Conservation (phyloP, 1,140 invertebrate species). For the Eupristina koningsbergeri region DNA sequence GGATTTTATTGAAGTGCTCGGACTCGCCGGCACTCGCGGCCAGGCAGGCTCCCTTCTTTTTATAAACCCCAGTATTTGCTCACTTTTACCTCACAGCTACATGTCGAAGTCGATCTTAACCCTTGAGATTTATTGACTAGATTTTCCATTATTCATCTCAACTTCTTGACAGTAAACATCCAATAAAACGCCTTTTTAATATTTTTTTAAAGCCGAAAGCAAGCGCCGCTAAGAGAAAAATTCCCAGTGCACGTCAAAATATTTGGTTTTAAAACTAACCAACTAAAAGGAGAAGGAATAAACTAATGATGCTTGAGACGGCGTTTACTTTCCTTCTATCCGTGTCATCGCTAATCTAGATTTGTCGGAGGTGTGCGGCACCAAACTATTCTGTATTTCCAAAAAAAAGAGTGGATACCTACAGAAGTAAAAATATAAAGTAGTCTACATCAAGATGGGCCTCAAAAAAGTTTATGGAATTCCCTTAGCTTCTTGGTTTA, state of each 20-base stretch:
- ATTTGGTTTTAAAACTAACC: too few relatives aligned
- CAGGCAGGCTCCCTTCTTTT: background rate
- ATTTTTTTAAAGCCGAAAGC: background rate
- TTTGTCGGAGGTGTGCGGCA: too few relatives aligned
- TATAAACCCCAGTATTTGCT: background rate
- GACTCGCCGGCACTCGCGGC: background rate
- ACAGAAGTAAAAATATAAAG: background rate
- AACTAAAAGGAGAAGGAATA: too few relatives aligned
- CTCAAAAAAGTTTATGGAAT: background rate
- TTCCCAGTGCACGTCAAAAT: too few relatives aligned
- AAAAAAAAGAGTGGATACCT: too few relatives aligned
- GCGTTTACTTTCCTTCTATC: too few relatives aligned
- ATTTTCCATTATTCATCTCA: background rate
- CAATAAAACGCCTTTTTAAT: background rate
- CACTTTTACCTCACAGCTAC: background rate
- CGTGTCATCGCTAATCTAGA: too few relatives aligned
- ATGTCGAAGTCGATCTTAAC: background rate
- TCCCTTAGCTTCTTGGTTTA: background rate
- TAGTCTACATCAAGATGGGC: background rate
- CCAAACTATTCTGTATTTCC: too few relatives aligned
- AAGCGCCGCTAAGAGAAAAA: background rate
- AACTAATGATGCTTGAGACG: too few relatives aligned
- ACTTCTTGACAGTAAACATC: background rate
- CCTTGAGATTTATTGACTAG: background rate
- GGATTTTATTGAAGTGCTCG: background rate